These are phyloP conservation scores for Champsocephalus esox DNA, from an alignment of 2,797 vertebrate genomes.

Conservation along the genomic window DNA sequence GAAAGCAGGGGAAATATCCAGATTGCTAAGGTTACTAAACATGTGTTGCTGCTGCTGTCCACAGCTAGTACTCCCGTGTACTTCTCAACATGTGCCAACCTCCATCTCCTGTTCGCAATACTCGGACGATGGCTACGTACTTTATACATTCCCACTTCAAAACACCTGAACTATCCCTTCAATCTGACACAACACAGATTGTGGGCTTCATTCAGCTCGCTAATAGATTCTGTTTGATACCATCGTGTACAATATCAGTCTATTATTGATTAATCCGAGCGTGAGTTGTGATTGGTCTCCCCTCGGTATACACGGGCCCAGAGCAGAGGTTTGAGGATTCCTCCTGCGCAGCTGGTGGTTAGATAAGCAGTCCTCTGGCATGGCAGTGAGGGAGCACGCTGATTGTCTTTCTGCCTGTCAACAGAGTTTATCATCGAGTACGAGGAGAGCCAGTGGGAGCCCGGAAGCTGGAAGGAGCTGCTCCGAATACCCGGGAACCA, in stretches of 20 bases:
- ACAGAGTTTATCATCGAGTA: slow-evolving; percentile 93
- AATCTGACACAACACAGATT: slow-evolving; percentile 19
- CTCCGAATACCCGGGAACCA: slow-evolving; percentile 82
- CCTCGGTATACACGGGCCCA: slow-evolving; percentile 42
- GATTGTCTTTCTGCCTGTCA: slow-evolving; percentile 59
- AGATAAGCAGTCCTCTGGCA: slow-evolving; percentile 65
- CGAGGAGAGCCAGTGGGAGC: slow-evolving; percentile 90
- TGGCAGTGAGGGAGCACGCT: slow-evolving; percentile 39
- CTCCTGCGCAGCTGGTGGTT: slow-evolving; percentile 63
- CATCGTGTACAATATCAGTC: slow-evolving; percentile 54
- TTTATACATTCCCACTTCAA: too few relatives aligned
- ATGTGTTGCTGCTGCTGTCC: too few relatives aligned
- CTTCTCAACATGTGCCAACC: too few relatives aligned
- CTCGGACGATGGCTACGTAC: too few relatives aligned
- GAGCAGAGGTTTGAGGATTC: slow-evolving; percentile 48
- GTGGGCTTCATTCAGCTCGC: slow-evolving; percentile 22
- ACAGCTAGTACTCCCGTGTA: too few relatives aligned
- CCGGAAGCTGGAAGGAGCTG: slow-evolving; percentile 90
- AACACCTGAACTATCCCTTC: too few relatives aligned
- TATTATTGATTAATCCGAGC: slow-evolving; percentile 63
- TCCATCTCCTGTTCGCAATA: too few relatives aligned
- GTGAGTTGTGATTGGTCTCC: slow-evolving; percentile 56
- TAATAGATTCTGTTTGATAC: slow-evolving; percentile 53
- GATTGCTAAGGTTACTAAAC: too few relatives aligned
- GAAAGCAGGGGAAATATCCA: too few relatives aligned